Base-by-base conservation (phyloP, 2,797 vertebrate genomes). In the Trematomus bernacchii region DNA sequence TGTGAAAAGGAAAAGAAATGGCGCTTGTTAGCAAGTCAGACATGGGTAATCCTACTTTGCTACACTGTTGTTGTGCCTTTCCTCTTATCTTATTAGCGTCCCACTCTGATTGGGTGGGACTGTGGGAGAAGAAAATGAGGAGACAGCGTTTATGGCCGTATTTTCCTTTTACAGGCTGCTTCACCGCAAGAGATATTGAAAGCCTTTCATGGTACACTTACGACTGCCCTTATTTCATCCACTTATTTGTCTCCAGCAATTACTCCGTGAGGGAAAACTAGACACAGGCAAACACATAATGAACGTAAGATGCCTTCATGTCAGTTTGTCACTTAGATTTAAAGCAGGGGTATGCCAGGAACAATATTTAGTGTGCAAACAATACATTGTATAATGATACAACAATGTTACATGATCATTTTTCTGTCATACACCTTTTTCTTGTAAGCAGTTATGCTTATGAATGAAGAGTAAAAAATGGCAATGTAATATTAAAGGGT, bases 71-170 rank as follows among this genome's bases (percentile, higher is more conserved):
- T 86, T 90, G 82, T 86, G 88, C 87, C 80, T 67, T 67, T 77
- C 86, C 85, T 92, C 89, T 91, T 92, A 93, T 92, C 91, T 87
- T 85, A 87, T 93, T 92, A 92, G 80, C 16, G 66, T 65, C 47
- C 54, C 8, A 9, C 81, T 90, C 82, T 87, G 89, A 91, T 90
- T 90, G 87, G 90, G 81, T 30, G 78, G 82, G 81, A 85, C 70
- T 73, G 87, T 80, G 76, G 68, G 70, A 67, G 75, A 84, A 66
- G 84, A 85, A 89, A 89, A 85, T 67, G 81, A 90, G 86, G 84
- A 92, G 84, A 85, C 80, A 48, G 82, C 72, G 23, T 87, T 90
- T 90, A 91, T 76, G 68, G 82, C 58, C 4, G 65, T 68, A 8
- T 83, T 89, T 85, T 87, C 54, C 58, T 86, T 92, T 91, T 88